Evolutionary conservation across 64 coral and sea anemone species (phyloP).

Genomic region (Porites lutea): DNA sequence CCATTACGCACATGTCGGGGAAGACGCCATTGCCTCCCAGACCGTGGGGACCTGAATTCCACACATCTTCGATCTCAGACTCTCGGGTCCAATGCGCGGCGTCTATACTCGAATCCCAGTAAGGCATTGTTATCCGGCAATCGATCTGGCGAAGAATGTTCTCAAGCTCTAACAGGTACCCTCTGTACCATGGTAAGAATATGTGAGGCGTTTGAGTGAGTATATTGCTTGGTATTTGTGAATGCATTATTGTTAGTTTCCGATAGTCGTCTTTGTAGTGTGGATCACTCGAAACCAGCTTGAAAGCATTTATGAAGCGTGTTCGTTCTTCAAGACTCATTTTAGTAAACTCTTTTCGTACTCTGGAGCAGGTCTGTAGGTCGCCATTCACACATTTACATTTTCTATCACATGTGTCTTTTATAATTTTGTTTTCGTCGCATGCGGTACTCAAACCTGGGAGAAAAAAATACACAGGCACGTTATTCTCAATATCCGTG

Average conservation of each 20-base stretch:
- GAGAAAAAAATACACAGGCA: not conserved
- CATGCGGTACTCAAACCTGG: not conserved
- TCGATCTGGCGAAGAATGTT: conserved; percentile 75
- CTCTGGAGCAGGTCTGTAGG: conserved; percentile 6
- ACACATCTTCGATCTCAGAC: conserved; percentile 47
- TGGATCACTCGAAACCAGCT: conserved; percentile 56
- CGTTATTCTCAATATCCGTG: too few species aligned
- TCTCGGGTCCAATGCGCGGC: conserved; percentile 37
- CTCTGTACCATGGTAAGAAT: conserved; percentile 86
- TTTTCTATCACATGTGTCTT: conserved; percentile 41
- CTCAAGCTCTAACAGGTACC: conserved; percentile 72
- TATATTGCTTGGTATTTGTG: conserved; percentile 26
- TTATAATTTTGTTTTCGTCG: not conserved
- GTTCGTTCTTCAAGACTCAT: conserved; percentile 66
- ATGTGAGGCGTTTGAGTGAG: conserved; percentile 77
- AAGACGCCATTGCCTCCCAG: conserved; percentile 72
- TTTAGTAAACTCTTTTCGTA: conserved; percentile 67
- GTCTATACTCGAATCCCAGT: conserved; percentile 65
- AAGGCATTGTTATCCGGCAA: conserved; percentile 79
- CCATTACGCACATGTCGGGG: conserved; percentile 42
- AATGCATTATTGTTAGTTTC: conserved; percentile 39
- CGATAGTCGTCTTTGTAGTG: conserved; percentile 49
- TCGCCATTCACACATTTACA: conserved; percentile 37
- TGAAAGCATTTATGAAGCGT: conserved; percentile 47
- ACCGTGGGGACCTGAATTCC: conserved; percentile 71